These are phyloP conservation scores for Cyclophora punctaria DNA, from an alignment of 2,888 invertebrate species.

Conservation along the genomic window DNA sequence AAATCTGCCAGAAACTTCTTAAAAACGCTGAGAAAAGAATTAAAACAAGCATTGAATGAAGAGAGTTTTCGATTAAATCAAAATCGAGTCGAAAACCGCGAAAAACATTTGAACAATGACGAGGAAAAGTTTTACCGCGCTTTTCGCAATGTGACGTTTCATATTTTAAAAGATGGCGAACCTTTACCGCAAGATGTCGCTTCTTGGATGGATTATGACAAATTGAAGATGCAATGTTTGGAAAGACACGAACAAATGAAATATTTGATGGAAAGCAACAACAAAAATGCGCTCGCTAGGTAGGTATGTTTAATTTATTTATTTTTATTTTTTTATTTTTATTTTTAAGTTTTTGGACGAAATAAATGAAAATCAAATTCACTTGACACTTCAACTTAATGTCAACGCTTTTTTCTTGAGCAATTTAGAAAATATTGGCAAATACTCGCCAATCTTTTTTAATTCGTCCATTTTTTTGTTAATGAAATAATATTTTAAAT, in stretches of 20 bases:
- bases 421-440: too few relatives aligned
- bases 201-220: constrained; percentile 75
- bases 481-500: too few relatives aligned
- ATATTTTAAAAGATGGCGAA: constrained; percentile 63
- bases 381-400: too few relatives aligned
- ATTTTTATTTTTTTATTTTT: constrained; percentile 3
- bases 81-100: constrained; percentile 12
- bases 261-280: constrained; percentile 51
- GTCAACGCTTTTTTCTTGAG: too few relatives aligned
- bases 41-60: constrained; percentile 62
- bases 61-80: constrained; percentile 45
- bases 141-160: constrained; percentile 73
- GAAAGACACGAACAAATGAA: constrained; percentile 54
- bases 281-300: constrained; percentile 51
- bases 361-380: too few relatives aligned
- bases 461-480: too few relatives aligned
- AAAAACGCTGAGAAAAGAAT: constrained; percentile 73
- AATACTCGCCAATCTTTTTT: too few relatives aligned
- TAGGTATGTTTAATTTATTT: constrained; percentile 31
- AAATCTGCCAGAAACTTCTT: constrained; percentile 75
- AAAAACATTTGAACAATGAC: constrained; percentile 32
- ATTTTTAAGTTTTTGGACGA: too few relatives aligned
- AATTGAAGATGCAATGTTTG: constrained; percentile 73
- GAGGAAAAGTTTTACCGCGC: constrained; percentile 55
- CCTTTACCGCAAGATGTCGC: constrained; percentile 65